phyloP scores from a whole-genome alignment of 1,140 invertebrate species.

The Cydia fagiglandana region DNA sequence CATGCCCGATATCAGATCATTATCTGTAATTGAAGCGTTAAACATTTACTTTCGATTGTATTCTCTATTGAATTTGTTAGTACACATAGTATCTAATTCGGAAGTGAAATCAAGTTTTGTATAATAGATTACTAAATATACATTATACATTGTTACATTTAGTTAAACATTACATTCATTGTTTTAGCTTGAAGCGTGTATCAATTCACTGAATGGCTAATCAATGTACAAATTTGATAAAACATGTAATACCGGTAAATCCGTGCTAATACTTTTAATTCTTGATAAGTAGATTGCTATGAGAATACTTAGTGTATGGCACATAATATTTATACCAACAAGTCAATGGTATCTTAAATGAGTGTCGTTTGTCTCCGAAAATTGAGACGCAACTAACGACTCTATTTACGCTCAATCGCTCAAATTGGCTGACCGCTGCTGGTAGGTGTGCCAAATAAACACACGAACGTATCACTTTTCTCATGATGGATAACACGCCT shows the following conservation, averaged over 20 bases:
- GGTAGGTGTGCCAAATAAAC: too few species aligned
- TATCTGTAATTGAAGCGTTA: slow-evolving; percentile 26
- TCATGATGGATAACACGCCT: too few species aligned
- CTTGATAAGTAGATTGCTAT: background rate
- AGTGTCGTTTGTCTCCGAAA: too few species aligned
- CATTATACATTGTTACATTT: background rate
- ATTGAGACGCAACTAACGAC: too few species aligned
- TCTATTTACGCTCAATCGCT: too few species aligned
- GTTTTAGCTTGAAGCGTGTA: background rate
- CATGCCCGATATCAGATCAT: slow-evolving; percentile 2
- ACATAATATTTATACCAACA: too few species aligned
- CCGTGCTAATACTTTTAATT: background rate
- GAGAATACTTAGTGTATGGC: too few species aligned
- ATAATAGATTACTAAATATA: background rate
- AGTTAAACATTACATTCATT: background rate
- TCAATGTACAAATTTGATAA: background rate
- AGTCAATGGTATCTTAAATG: too few species aligned
- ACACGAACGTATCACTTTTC: too few species aligned
- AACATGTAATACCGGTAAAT: background rate
- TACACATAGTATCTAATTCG: background rate
- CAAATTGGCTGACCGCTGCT: too few species aligned
- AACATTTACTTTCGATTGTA: slow-evolving; percentile 5
- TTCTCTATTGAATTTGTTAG: background rate
- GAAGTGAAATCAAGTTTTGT: background rate
- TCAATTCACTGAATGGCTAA: background rate